A percentile compares a stretch with the other conserved stretches of the same genome.
phyloP scores from a whole-genome alignment of 2,797 vertebrate species.

The Sparus aurata region DNA sequence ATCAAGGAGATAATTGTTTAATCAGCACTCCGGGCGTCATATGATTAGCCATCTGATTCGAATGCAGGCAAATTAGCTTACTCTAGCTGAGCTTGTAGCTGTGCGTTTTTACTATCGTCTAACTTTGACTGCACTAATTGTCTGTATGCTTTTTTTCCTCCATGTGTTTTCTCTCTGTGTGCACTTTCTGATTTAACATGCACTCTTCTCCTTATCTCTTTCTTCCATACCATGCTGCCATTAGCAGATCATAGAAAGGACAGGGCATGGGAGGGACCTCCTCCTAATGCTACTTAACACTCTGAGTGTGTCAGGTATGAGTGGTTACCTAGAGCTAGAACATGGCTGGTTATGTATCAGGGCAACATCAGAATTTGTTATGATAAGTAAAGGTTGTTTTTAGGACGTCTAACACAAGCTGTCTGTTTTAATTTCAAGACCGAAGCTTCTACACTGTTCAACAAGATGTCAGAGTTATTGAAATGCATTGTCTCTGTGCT shows the following conservation, averaged over 20 bases:
- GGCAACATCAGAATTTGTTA: constrained; percentile 3
- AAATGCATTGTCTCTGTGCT: constrained; percentile 10
- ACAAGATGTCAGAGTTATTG: not conserved
- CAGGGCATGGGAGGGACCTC: constrained; percentile 44
- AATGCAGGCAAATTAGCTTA: constrained; percentile 46
- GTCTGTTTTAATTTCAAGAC: not conserved
- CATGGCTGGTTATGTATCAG: constrained; percentile 39
- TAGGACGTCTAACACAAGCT: not conserved
- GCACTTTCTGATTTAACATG: constrained; percentile 48
- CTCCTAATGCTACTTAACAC: constrained; percentile 50
- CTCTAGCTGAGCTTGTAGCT: constrained; percentile 25
- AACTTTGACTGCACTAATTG: constrained; percentile 16
- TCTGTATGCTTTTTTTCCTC: not conserved
- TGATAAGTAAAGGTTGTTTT: constrained; percentile 11
- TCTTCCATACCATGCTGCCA: constrained; percentile 58
- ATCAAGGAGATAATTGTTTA: constrained; percentile 72
- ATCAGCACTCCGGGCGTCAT: constrained; percentile 68
- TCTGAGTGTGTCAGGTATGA: constrained; percentile 41
- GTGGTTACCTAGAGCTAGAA: not conserved
- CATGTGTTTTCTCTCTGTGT: constrained; percentile 14
- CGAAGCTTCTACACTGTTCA: not conserved
- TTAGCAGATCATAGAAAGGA: constrained; percentile 46
- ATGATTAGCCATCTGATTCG: constrained; percentile 65
- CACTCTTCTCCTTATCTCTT: constrained; percentile 28
- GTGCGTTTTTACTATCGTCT: constrained; percentile 46